Base-by-base conservation (phyloP, 2,113 vertebrate genomes). In the Stictonetta naevosa region DNA sequence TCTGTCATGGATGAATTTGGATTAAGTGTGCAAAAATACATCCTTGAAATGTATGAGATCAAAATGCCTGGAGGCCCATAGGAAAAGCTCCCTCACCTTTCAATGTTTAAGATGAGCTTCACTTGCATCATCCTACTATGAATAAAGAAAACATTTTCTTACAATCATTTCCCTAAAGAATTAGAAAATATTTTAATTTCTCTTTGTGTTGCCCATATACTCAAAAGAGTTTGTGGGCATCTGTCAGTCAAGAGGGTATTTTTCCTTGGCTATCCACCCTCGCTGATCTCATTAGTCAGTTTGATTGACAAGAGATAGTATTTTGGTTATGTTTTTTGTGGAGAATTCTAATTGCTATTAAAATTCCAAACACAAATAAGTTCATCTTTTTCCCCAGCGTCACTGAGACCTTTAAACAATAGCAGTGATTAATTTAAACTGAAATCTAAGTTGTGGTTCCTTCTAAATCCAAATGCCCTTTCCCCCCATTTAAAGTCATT, bases 381-480 rank as follows among this genome's bases (percentile, higher is more conserved):
- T 92, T 95, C 33, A 59, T 83, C 68, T 77, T 91, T 92, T 88
- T 91, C 87, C 91, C 84, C 33, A 48, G 80, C 81, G 93, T 80
- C 67, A 63, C 18, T 10, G 10, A 97, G 94, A 92, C 92, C 93
- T 91, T 96, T 95, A 84, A 96, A 95, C 83, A 94, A 92, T 85
- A 92, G 34, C 40, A 55, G n/a, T 95, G 77, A 88, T 79, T 94
- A 93, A 93, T 84, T 91, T 50, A 73, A 79, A 82, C 44, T 69
- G 72, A 95, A 95, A 94, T 95, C 90, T 80, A 87, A 74, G 48
- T 88, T 81, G 52, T 58, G 14, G 8, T 33, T 86, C 64, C 64
- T 77, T 90, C 58, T 83, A 91, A 87, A 86, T 56, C 52, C 53
- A 88, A 87, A 81, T 74, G 38, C 60, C 62, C 46, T 81, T 80